Evolutionary conservation across 2,888 invertebrate species (phyloP).

Genomic region (Leptopilina drosophilae): DNA sequence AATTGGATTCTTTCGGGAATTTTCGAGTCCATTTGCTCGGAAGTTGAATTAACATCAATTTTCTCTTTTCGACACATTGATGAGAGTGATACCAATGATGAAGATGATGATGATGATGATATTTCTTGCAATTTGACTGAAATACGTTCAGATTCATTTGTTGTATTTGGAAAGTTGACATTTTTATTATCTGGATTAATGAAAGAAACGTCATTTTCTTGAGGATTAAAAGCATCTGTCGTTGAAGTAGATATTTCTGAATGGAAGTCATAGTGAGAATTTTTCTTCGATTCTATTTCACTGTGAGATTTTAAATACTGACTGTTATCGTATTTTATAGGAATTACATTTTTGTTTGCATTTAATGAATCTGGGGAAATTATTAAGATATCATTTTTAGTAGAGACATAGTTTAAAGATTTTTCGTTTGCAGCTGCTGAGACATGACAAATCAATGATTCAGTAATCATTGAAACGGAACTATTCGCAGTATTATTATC

Average conservation of each 20-base stretch:
- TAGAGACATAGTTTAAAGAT: constrained; percentile 3
- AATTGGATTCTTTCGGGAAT: constrained; percentile 7
- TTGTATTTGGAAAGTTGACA: constrained; percentile 43
- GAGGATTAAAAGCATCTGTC: constrained; percentile 54
- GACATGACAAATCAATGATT: background rate
- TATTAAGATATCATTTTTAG: constrained; percentile 45
- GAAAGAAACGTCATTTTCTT: constrained; percentile 54
- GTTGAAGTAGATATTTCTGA: constrained; percentile 47
- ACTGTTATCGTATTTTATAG: constrained; percentile 51
- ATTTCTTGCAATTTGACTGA: constrained; percentile 47
- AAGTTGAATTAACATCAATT: constrained; percentile 8
- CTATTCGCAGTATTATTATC: constrained; percentile 16
- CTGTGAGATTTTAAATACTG: constrained; percentile 45
- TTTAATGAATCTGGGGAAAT: constrained; percentile 45
- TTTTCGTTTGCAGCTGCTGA: background rate
- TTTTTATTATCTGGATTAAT: constrained; percentile 51
- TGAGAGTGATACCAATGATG: constrained; percentile 15
- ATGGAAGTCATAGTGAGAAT: constrained; percentile 57
- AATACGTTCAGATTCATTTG: constrained; percentile 43
- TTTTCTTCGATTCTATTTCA: constrained; percentile 49
- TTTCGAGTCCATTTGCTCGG: constrained; percentile 19
- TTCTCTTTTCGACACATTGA: constrained; percentile 53
- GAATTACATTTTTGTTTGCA: constrained; percentile 50
- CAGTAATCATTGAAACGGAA: constrained; percentile 21
- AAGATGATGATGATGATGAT: constrained; percentile 19